These are phyloP conservation scores for Pseudomyrmex sp. DNA, from an alignment of 1,140 invertebrate genomes.

Conservation along the genomic window DNA sequence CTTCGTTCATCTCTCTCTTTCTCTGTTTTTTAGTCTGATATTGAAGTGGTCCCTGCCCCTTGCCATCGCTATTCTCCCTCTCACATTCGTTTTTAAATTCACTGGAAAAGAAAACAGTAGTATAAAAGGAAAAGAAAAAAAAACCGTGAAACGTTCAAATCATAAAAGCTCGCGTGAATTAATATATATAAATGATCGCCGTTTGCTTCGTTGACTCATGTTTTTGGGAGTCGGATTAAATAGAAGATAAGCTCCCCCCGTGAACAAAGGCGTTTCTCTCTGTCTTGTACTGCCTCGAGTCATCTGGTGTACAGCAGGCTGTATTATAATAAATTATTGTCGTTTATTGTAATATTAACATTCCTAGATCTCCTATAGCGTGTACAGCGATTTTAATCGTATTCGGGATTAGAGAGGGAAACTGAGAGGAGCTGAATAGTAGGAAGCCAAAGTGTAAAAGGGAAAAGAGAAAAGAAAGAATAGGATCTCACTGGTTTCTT, in stretches of 20 bases:
- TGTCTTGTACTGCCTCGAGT: constrained; percentile 82
- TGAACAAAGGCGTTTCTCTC: constrained; percentile 64
- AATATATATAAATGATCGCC: constrained; percentile 41
- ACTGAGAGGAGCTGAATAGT: constrained; percentile 44
- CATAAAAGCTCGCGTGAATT: constrained; percentile 65
- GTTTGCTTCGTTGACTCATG: constrained; percentile 55
- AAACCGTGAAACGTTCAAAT: constrained; percentile 69
- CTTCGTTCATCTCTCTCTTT: not conserved
- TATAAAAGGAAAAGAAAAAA: constrained; percentile 68
- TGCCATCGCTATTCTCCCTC: constrained; percentile 80
- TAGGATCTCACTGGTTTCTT: constrained; percentile 59
- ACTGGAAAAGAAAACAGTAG: constrained; percentile 9
- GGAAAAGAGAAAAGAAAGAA: constrained; percentile 29
- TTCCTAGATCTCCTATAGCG: constrained; percentile 83
- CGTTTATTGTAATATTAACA: constrained; percentile 85
- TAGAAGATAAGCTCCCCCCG: constrained; percentile 51
- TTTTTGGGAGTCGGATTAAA: constrained; percentile 43
- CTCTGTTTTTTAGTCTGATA: constrained; percentile 49
- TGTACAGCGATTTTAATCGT: constrained; percentile 82
- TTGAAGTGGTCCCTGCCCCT: constrained; percentile 78
- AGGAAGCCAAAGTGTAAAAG: not conserved
- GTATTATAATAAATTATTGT: constrained; percentile 85
- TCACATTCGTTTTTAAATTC: constrained; percentile 74
- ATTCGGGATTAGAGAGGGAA: constrained; percentile 78
- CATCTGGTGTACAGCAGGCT: constrained; percentile 84